Base-by-base conservation (phyloP, 1,140 invertebrate genomes). In the Batillaria attramentaria region DNA sequence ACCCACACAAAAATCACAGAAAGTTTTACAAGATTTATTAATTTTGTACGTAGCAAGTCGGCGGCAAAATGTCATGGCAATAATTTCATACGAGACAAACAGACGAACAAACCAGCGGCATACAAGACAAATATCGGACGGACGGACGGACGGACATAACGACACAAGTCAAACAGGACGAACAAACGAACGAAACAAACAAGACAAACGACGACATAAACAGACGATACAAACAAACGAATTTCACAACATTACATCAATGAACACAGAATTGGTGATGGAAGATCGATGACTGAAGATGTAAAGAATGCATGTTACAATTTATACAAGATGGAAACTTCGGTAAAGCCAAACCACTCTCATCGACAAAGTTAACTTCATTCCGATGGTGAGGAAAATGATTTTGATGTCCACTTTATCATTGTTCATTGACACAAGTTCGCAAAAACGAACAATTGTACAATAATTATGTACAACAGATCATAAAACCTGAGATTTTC, bases 11-110 rank as follows among this genome's bases (percentile, higher is more conserved):
- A 3, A 10, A 4, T 37, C 33, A 74, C 18, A 20, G 10, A 60
- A 74, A 57, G 35, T 54, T 41, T 39, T 39, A 20, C 3, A 43
- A 46, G 6, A 39, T 54, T 54, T n/a, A 57, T 70, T 5, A 46
- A 70, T 46, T 70, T 42, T 24, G 50, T 41, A 31, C 50, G 50
- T 18, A 70, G 68, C 68, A 39, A 70, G 68, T 70, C 42, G 68
- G 68, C 68, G 68, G 68, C 68, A 46, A 39, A 70, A 46, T 60
- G 68, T 46, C 4, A 70, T 70, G 54, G 62, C 73, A 75, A 50
- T 42, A 31, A 33, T 16, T 8, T 57, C 33, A 50, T 18, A 50
- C 4, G 33, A 41, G 33, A 62, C 31, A 35, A 16, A 42, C 10
- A 35, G 41, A 42, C 62, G 54, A 57, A 62, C 39, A 28, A 62